phyloP scores from a whole-genome alignment of 2,797 vertebrate genomes.

The Oryzias dopingdopingensis region DNA sequence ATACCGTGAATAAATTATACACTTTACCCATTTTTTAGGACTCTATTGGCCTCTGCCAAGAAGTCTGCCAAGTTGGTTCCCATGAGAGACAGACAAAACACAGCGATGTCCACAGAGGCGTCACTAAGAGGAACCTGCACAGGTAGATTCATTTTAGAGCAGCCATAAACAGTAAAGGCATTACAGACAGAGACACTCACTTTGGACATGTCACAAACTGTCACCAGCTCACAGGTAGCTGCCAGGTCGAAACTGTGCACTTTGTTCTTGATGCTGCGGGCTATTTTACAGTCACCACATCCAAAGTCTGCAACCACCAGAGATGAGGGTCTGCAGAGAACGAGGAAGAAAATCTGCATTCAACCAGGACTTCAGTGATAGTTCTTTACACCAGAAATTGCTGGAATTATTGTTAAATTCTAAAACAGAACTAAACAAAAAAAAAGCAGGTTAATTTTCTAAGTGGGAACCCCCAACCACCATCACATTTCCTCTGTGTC shows the following conservation, averaged over 20 bases:
- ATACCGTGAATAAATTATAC: background rate
- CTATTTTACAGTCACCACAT: slow-evolving; percentile 91
- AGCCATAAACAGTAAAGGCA: background rate
- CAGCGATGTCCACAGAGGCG: slow-evolving; percentile 83
- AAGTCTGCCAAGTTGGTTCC: slow-evolving; percentile 93
- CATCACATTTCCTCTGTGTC: too few relatives aligned
- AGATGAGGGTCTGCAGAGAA: slow-evolving; percentile 77
- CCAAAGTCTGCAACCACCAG: slow-evolving; percentile 94
- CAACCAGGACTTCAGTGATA: background rate
- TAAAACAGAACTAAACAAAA: too few relatives aligned
- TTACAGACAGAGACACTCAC: slow-evolving; percentile 62
- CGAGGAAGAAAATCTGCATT: background rate
- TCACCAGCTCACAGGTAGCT: slow-evolving; percentile 83
- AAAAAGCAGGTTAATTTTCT: too few relatives aligned
- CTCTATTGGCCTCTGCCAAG: slow-evolving; percentile 88
- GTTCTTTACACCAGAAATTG: too few relatives aligned
- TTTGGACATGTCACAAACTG: slow-evolving; percentile 90
- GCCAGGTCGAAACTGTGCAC: slow-evolving; percentile 93
- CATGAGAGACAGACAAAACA: slow-evolving; percentile 97
- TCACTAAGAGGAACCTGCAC: slow-evolving; percentile 85
- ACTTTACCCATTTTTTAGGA: slow-evolving; percentile 84
- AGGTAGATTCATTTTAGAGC: background rate
- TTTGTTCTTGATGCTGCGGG: slow-evolving; percentile 82
- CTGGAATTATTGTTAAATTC: too few relatives aligned
- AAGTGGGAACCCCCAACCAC: too few relatives aligned